Base-by-base conservation (phyloP, 2,888 invertebrate species). In the Mamestra brassicae region DNA sequence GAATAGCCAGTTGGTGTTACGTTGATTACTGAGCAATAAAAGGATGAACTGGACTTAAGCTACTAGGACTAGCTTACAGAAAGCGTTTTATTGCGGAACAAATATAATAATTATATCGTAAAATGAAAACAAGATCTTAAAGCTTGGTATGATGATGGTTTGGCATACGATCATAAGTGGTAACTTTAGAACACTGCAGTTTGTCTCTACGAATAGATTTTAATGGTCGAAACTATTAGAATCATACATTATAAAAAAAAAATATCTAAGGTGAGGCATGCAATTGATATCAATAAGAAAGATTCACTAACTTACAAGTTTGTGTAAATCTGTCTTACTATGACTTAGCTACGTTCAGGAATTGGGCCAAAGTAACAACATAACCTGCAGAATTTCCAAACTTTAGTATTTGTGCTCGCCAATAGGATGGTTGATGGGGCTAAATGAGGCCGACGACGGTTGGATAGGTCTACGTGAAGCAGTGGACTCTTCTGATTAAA, bases 1-100 rank as follows among this genome's bases (percentile, higher is more conserved):
- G 64, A 7, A 69, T 74, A 54, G 38, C 50, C 11, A 34, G 47
- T 69, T 57, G 50, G 72, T 84, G 76, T 71, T 69, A 65, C 34
- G 26, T 54, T 54, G 71, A 83, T 76, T 68, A 80, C 76, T 72
- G 71, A 66, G 71, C 52, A 67, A 75, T 81, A 78, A 84, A 81
- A 26, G 55, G 17, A 26, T 62, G 60, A 52, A 70, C 71, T 74
- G 65, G 66, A 57, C 60, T 50, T 42, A 57, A n/a, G 15, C 52
- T 52, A 80, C 26, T 38, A 26, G 11, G 47, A 52, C n/a, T 60
- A 55, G 2, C 26, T n/a, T 17, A 4, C 26, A 34, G 42, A 15
- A 55, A 72, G 4, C 45, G 42, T 45, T 52, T 62, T 62, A 71
- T 34, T 54, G 38, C 47, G 34, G 1, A 54, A 10, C 38, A 52